Base-by-base conservation (phyloP, 2,888 invertebrate species). In the Cylloceria caligata region DNA sequence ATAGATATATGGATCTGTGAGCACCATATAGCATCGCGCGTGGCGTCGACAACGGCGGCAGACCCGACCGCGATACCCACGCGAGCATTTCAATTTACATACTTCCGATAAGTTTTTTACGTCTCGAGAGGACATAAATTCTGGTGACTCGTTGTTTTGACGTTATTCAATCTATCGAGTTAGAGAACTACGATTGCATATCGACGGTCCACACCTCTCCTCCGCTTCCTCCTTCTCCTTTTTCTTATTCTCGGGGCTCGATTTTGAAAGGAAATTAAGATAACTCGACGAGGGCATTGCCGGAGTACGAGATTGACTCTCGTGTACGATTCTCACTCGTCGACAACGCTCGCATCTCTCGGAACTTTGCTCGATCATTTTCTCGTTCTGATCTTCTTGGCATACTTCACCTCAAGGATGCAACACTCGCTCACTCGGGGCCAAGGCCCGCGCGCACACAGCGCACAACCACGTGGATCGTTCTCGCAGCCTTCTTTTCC, bases 41-140 rank as follows among this genome's bases (percentile, higher is more conserved):
- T 69, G 52, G 69, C 55, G 60, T 36, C 60, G 60, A 60, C 60
- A 16, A 9, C 24, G 30, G 34, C 39, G 52, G 69, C 52, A n/a
- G 39, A 69, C 55, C 39, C 49, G 64, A 11, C 27, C 57, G 9
- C 27, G 27, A 84, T 84, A 65, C 81, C 83, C 77, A 83, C 84
- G 75, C 81, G 76, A 69, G 64, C 74, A 67, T 83, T 84, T 81
- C 84, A 81, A 85, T 85, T 85, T 85, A 85, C 84, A 84, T 85
- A 84, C 82, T 85, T 85, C 82, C 74, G 82, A 84, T 85, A 82
- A 78, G 24, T 71, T 77, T 49, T 65, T 72, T 65, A 57, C 45
- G 27, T 62, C 34, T 49, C 65, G 24, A 42, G 52, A 76, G 57
- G 49, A 52, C 42, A 81, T 72, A 75, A 75, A 80, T 76, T 76